Evolutionary conservation across 1,140 invertebrate genomes (phyloP), one percentile per base, ranked within the genome.

Genomic region (Penaeus japonicus): DNA sequence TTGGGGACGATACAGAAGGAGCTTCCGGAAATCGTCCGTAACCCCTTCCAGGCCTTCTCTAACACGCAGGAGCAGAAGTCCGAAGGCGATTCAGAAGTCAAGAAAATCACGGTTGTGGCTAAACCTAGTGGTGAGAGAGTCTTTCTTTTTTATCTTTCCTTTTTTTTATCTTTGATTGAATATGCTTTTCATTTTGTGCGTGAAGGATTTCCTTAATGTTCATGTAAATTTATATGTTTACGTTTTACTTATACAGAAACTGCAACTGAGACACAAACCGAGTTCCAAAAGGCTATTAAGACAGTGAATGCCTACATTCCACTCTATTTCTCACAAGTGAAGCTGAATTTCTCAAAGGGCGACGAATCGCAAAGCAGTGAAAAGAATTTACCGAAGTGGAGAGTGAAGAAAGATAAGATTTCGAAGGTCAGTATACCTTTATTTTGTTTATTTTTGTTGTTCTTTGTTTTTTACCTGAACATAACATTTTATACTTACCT

Each of bases 291-390:
- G 53, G 84, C 70, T 47, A 27, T 85, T 2, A 75, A 55, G 32
- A 75, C 35, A 1, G 70, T 85, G 22, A 85, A 75, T 47, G 73
- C 84, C 15, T 85, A 85, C 53, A 85, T 85, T 47, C 84, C 84
- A 17, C 53, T 85, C 20, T 85, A 73, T 10, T 57, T 85, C 15
- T 75, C 84, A 54, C 84, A 85, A 78, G 55, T 85, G 55, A 70
- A 55, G 24, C 73, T 85, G 10, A 22, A 70, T 27, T 85, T 85
- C 53, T 53, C 78, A 0, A 75, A 85, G 22, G 30, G 32, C 12
- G 57, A 47, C 1, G 55, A 83, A 22, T 4, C 24, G 18, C 35
- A 22, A 7, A 55, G 24, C 24, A 75, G 55, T 54, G 5, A 30
- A 47, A 62, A 73, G 32, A 47, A 55, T 22, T 47, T 32, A 24